Conservation (phyloP, 2,888 invertebrate species). For the Drosophila kuntzei region DNA sequence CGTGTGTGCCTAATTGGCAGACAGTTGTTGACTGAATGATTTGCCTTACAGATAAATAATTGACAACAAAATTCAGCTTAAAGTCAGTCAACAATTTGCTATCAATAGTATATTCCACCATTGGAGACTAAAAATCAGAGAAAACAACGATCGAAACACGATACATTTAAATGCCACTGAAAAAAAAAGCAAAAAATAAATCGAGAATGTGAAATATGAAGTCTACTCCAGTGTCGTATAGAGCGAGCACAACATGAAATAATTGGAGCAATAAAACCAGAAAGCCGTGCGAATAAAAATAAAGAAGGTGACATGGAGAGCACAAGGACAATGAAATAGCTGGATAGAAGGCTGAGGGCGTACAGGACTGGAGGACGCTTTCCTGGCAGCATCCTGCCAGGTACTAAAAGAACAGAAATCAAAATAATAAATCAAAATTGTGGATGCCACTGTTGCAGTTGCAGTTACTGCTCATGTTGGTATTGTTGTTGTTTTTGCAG, state of each 20-base stretch:
- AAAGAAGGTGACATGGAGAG: conserved; percentile 24
- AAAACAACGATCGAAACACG: conserved; percentile 8
- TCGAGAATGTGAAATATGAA: conserved; percentile 45
- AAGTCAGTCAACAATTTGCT: conserved; percentile 2
- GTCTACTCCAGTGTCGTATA: conserved; percentile 54
- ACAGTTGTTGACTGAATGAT: conserved; percentile 1
- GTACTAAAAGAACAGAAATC: conserved; percentile 73
- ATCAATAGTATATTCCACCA: conserved; percentile 4
- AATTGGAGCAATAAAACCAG: conserved; percentile 76
- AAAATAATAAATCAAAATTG: conserved; percentile 76
- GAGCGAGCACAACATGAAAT: conserved; percentile 59
- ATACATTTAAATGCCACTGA: conserved; percentile 29
- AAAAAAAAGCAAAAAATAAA: conserved; percentile 5
- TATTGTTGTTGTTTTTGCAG: conserved; percentile 12
- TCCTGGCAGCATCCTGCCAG: conserved; percentile 50
- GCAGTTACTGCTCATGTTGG: conserved; percentile 3
- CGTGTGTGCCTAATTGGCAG: conserved; percentile 14
- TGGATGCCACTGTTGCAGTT: conserved; percentile 29
- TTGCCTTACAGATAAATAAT: background rate
- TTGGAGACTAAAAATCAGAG: background rate
- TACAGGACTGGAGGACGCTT: background rate
- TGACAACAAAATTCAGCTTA: background rate
- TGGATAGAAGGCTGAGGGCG: conserved; percentile 2
- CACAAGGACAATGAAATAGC: conserved; percentile 37
- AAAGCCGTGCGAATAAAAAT: conserved; percentile 70